Conservation (phyloP, 2,888 invertebrate genomes). For the Laothoe populi region DNA sequence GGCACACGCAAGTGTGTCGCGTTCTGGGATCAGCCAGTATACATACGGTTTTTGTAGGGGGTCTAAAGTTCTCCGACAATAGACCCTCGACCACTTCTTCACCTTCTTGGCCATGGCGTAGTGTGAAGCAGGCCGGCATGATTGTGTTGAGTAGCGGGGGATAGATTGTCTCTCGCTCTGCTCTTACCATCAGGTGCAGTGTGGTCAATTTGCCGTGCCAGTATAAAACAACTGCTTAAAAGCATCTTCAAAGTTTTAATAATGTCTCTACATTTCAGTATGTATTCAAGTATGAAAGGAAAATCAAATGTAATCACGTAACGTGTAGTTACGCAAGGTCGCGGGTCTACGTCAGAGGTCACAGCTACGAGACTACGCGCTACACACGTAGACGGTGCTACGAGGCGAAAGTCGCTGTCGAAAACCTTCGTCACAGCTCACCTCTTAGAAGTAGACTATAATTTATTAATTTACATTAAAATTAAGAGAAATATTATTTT, state of each 20-base stretch:
- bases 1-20: too few relatives aligned
- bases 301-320: slow-evolving; percentile 18
- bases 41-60: too few relatives aligned
- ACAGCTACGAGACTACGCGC: slow-evolving; percentile 72
- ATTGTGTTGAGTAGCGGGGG: too few relatives aligned
- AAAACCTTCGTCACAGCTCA: slow-evolving; percentile 57
- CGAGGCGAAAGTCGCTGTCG: slow-evolving; percentile 60
- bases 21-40: too few relatives aligned
- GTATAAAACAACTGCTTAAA: not conserved
- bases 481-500: not conserved
- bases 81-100: too few relatives aligned
- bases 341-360: slow-evolving; percentile 58
- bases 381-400: slow-evolving; percentile 65
- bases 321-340: slow-evolving; percentile 41
- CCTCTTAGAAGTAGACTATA: not conserved
- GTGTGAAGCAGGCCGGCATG: too few relatives aligned
- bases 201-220: too few relatives aligned
- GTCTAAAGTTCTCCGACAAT: too few relatives aligned
- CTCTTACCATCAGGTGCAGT: too few relatives aligned
- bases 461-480: not conserved
- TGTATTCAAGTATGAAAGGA: slow-evolving; percentile 12
- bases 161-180: too few relatives aligned
- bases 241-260: not conserved
- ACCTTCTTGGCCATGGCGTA: too few relatives aligned
- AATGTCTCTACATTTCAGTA: not conserved